These are phyloP conservation scores for Labeo calbasu DNA, from an alignment of 2,797 vertebrate genomes.

Conservation along the genomic window DNA sequence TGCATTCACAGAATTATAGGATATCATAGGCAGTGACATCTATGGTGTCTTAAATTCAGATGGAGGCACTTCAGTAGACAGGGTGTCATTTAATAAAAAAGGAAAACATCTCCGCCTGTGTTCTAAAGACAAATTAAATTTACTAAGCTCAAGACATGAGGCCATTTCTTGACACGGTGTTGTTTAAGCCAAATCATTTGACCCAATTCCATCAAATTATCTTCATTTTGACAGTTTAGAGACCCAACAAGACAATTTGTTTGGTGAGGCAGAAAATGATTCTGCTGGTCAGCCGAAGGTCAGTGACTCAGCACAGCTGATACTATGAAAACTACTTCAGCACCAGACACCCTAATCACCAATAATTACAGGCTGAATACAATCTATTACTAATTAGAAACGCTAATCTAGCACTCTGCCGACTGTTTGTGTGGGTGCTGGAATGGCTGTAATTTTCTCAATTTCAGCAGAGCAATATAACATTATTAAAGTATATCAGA, in stretches of 20 bases:
- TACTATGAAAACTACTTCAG: conserved; percentile 37
- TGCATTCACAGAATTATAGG: background rate
- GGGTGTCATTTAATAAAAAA: background rate
- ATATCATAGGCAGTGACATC: background rate
- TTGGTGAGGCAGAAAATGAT: conserved; percentile 27
- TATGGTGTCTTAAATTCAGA: background rate
- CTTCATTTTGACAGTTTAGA: conserved; percentile 35
- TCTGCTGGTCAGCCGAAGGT: conserved; percentile 38
- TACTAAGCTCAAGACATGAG: background rate
- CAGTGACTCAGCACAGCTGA: conserved; percentile 39
- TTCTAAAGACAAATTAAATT: conserved; percentile 6
- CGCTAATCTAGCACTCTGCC: conserved; percentile 10
- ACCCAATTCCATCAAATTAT: conserved; percentile 23
- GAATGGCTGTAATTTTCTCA: background rate
- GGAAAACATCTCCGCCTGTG: background rate
- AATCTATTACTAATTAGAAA: conserved; percentile 46
- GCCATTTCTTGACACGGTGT: conserved; percentile 2
- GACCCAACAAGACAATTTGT: conserved; percentile 34
- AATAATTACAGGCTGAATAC: conserved; percentile 36
- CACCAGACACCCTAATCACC: conserved; percentile 39
- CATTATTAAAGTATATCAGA: conserved; percentile 34
- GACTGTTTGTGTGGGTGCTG: conserved; percentile 12
- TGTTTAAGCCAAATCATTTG: conserved; percentile 18
- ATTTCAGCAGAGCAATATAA: background rate
- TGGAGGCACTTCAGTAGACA: background rate